Evolutionary conservation across 2,797 vertebrate species (phyloP).

Genomic region (Enteromius afrohamiltoni): DNA sequence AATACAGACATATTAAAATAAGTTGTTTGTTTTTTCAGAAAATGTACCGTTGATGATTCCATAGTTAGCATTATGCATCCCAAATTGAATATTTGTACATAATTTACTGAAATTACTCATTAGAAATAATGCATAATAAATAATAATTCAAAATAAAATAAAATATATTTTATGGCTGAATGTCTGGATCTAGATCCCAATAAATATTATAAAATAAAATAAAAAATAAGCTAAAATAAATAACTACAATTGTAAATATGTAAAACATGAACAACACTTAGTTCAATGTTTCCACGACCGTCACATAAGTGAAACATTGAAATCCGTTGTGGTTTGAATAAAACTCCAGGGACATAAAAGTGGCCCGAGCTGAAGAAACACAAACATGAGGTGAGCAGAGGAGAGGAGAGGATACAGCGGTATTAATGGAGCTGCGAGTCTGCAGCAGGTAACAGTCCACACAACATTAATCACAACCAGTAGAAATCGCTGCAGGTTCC

Average conservation of each 20-base stretch:
- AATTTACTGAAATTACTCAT: not conserved
- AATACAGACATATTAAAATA: not conserved
- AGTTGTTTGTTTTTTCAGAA: not conserved
- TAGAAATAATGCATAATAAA: not conserved
- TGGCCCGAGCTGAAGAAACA: constrained; percentile 1
- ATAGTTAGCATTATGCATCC: not conserved
- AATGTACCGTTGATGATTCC: not conserved
- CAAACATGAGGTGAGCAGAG: not conserved
- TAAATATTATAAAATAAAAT: too few relatives aligned
- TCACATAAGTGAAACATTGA: not conserved
- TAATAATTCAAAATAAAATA: too few relatives aligned
- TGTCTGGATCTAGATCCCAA: not conserved
- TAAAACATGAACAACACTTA: not conserved
- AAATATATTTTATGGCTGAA: not conserved
- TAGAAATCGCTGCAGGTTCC: constrained; percentile 57
- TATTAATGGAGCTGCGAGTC: constrained; percentile 22
- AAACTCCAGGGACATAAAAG: not conserved
- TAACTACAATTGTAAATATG: not conserved
- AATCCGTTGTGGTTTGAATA: constrained; percentile 2
- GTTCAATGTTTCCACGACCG: not conserved
- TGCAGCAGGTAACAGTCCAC: constrained; percentile 53
- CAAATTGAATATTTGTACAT: not conserved
- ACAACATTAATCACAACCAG: constrained; percentile 59
- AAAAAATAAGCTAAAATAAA: not conserved
- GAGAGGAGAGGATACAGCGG: not conserved